Evolutionary conservation across 2,888 invertebrate genomes (phyloP).

Genomic region (Cataglyphis albicans): DNA sequence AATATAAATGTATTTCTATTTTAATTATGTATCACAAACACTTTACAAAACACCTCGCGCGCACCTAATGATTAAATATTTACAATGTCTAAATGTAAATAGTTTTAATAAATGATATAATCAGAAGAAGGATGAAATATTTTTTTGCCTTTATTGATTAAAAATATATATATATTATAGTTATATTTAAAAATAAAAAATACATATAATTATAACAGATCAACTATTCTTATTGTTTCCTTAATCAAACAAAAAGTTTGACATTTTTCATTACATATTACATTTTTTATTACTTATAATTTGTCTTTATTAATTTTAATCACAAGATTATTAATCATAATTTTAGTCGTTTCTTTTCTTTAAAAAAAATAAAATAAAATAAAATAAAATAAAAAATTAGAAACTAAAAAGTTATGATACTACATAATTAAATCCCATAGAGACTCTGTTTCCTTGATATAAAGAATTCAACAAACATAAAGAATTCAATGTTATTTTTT

Average conservation of each 20-base stretch:
- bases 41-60: background rate
- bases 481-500: background rate
- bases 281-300: background rate
- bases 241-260: background rate
- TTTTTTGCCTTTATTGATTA: background rate
- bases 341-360: background rate
- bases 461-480: slow-evolving; percentile 8
- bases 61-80: background rate
- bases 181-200: background rate
- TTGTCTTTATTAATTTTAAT: background rate
- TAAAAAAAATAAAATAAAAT: background rate
- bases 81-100: background rate
- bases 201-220: background rate
- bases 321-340: background rate
- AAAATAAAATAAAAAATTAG: background rate
- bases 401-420: background rate
- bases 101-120: slow-evolving; percentile 3
- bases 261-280: background rate
- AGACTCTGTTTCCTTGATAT: background rate
- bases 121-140: background rate
- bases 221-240: background rate
- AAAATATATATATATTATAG: background rate
- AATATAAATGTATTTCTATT: background rate
- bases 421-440: background rate
- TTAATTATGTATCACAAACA: background rate